Evolutionary conservation across 2,888 invertebrate species (phyloP).

Genomic region (Oscheius sp.): DNA sequence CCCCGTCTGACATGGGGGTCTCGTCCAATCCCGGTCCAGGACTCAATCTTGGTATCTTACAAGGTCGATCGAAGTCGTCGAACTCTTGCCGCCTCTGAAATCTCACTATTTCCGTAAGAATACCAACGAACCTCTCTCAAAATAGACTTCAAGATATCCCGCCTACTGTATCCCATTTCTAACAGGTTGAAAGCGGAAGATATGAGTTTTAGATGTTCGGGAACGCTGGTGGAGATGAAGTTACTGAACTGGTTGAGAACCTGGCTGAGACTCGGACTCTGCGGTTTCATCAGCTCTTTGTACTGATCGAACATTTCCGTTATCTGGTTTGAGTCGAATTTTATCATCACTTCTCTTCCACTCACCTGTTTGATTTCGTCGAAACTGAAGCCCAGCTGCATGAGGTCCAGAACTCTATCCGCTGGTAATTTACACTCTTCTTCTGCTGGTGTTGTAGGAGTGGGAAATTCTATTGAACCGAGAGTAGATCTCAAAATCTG

Average conservation of each 20-base stretch:
- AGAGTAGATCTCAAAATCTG: slow-evolving; percentile 10
- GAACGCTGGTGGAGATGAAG: slow-evolving; percentile 48
- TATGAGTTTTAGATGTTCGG: slow-evolving; percentile 47
- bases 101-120: background rate
- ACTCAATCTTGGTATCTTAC: slow-evolving; percentile 29
- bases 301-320: slow-evolving; percentile 51
- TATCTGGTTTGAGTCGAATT: slow-evolving; percentile 12
- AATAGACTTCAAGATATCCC: slow-evolving; percentile 46
- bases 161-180: slow-evolving; percentile 51
- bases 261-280: slow-evolving; percentile 37
- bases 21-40: slow-evolving; percentile 14
- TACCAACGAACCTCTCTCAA: slow-evolving; percentile 42
- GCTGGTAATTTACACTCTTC: slow-evolving; percentile 51
- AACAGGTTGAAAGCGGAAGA: slow-evolving; percentile 52
- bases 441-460: slow-evolving; percentile 35
- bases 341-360: background rate
- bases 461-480: slow-evolving; percentile 25
- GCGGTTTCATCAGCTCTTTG: slow-evolving; percentile 43
- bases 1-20: slow-evolving; percentile 12
- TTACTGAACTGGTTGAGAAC: slow-evolving; percentile 48
- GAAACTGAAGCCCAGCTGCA: slow-evolving; percentile 56
- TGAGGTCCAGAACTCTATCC: slow-evolving; percentile 53
- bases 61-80: slow-evolving; percentile 29
- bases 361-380: slow-evolving; percentile 54
- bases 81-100: slow-evolving; percentile 28